Conservation (phyloP, 2,797 vertebrate species). For the Protonibea diacanthus region DNA sequence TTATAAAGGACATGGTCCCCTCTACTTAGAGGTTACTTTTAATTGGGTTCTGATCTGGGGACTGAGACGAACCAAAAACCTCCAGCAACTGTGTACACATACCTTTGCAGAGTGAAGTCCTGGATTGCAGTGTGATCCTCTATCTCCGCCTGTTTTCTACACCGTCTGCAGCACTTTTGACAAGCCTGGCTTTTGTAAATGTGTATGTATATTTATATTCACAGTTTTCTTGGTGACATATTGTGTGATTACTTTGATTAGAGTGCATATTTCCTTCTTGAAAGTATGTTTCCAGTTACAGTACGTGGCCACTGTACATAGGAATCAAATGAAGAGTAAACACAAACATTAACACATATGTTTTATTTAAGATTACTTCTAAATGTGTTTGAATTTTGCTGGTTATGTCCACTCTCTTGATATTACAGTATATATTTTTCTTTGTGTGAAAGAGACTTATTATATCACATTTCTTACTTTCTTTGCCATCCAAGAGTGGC, state of each 20-base stretch:
- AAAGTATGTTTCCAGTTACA: slow-evolving; percentile 74
- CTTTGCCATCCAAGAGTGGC: slow-evolving; percentile 49
- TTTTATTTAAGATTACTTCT: slow-evolving; percentile 70
- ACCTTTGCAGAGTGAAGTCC: slow-evolving; percentile 78
- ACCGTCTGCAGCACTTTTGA: slow-evolving; percentile 85
- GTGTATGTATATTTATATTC: slow-evolving; percentile 82
- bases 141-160: slow-evolving; percentile 84
- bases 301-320: slow-evolving; percentile 75
- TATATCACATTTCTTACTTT: slow-evolving; percentile 41
- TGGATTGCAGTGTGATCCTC: slow-evolving; percentile 80
- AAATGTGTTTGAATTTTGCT: slow-evolving; percentile 63
- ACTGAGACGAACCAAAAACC: slow-evolving; percentile 88
- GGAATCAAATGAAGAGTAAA: slow-evolving; percentile 52
- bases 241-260: slow-evolving; percentile 74
- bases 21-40: slow-evolving; percentile 84
- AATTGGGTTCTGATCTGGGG: slow-evolving; percentile 80
- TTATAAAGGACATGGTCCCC: slow-evolving; percentile 94
- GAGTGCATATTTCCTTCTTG: slow-evolving; percentile 74
- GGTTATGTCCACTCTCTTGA: slow-evolving; percentile 49
- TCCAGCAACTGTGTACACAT: slow-evolving; percentile 95
- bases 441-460: slow-evolving; percentile 55
- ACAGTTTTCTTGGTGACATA: slow-evolving; percentile 75
- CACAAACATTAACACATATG: slow-evolving; percentile 42
- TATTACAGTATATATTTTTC: slow-evolving; percentile 58
- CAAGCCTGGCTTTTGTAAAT: slow-evolving; percentile 86